Evolutionary conservation across 2,797 vertebrate species (phyloP).

Genomic region (Cygnus olor): DNA sequence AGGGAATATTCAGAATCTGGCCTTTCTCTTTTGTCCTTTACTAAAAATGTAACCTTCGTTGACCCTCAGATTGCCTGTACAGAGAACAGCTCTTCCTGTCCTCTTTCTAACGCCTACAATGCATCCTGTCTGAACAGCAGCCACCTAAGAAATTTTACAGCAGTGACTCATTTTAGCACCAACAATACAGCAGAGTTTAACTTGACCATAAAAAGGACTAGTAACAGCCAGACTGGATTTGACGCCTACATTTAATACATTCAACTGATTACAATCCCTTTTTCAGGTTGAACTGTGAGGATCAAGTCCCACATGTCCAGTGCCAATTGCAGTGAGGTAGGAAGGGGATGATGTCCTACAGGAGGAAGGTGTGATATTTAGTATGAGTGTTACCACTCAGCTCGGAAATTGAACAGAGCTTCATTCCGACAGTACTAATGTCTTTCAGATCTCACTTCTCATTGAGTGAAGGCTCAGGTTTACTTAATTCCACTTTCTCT

Average conservation of each 20-base stretch:
- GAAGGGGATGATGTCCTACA: neutral
- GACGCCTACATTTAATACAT: neutral
- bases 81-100: conserved; percentile 76
- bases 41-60: conserved; percentile 76
- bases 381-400: neutral
- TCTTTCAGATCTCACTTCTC: neutral
- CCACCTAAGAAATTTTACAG: conserved; percentile 77
- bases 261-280: neutral
- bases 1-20: conserved; percentile 34
- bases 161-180: conserved; percentile 76
- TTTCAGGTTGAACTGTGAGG: neutral
- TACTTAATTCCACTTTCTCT: neutral
- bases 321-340: neutral
- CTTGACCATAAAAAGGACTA: conserved; percentile 50
- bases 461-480: neutral
- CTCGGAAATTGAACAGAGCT: neutral
- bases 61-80: conserved; percentile 73
- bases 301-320: neutral
- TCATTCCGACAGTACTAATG: neutral
- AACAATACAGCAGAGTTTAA: conserved; percentile 59
- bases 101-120: conserved; percentile 72
- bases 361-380: neutral
- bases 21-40: conserved; percentile 62
- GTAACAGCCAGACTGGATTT: neutral
- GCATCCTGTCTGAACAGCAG: conserved; percentile 80